Percentiles rank a stretch among this genome's conserved stretches.
phyloP scores from a whole-genome alignment of 2,797 vertebrate species.

The Sebastes flavidus region DNA sequence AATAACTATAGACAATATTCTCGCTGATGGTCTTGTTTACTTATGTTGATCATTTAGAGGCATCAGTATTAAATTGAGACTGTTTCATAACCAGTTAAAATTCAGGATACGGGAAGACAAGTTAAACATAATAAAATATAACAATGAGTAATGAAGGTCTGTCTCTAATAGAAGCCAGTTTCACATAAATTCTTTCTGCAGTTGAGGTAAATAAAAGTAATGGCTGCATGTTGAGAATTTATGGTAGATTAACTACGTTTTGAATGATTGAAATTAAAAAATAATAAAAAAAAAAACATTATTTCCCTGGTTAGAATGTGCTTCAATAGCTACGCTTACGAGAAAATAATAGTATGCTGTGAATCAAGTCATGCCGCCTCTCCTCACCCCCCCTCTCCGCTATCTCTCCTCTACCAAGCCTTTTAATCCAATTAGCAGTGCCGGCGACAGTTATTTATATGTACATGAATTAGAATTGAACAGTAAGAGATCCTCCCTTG shows the following conservation, averaged over 20 bases:
- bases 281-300: background rate
- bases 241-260: background rate
- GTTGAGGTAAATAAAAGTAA: background rate
- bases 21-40: too few relatives aligned
- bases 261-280: background rate
- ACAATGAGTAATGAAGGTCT: background rate
- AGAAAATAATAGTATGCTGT: background rate
- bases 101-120: background rate
- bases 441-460: constrained; percentile 75
- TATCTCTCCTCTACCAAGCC: constrained; percentile 31
- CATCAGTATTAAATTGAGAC: too few relatives aligned
- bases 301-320: background rate
- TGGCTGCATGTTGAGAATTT: background rate
- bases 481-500: constrained; percentile 61
- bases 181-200: background rate
- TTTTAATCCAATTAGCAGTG: constrained; percentile 78
- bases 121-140: too few relatives aligned
- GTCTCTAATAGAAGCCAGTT: background rate
- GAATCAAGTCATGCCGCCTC: constrained; percentile 27
- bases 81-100: background rate
- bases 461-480: constrained; percentile 77
- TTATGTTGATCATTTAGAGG: too few relatives aligned
- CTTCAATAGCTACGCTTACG: background rate
- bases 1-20: too few relatives aligned
- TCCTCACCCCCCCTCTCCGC: constrained; percentile 11